Evolutionary conservation across 2,888 invertebrate genomes (phyloP).

Genomic region (Spisula subtruncata): DNA sequence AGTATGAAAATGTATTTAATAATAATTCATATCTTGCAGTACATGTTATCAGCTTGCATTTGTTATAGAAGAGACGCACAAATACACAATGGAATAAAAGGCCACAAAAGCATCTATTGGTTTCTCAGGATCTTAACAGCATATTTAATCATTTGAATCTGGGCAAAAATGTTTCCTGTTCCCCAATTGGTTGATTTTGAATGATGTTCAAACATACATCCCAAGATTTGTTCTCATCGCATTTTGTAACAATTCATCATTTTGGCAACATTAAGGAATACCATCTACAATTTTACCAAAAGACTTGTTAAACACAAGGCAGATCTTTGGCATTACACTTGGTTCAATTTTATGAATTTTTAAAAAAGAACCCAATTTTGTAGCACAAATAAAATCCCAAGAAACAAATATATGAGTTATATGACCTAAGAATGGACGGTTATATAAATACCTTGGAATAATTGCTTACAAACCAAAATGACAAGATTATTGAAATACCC

Average conservation of each 20-base stretch:
- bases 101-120: not conserved
- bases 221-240: too few relatives aligned
- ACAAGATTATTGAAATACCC: not conserved
- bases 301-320: too few relatives aligned
- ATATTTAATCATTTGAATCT: too few relatives aligned
- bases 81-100: not conserved
- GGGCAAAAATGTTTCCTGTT: too few relatives aligned
- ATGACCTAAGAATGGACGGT: constrained; percentile 7
- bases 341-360: too few relatives aligned
- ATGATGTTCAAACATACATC: too few relatives aligned
- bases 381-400: not conserved
- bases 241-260: too few relatives aligned
- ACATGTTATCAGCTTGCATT: constrained; percentile 12
- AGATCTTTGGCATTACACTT: too few relatives aligned
- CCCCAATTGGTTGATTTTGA: too few relatives aligned
- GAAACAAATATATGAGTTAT: constrained; percentile 1
- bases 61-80: constrained; percentile 7
- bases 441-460: constrained; percentile 9
- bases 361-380: too few relatives aligned
- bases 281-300: too few relatives aligned
- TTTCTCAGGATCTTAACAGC: constrained; percentile 4
- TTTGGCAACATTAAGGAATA: too few relatives aligned
- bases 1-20: constrained; percentile 31
- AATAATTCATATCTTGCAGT: not conserved
- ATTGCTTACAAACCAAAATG: constrained; percentile 3